Base-by-base conservation (phyloP, 2,888 invertebrate genomes). In the Rhyacophila evoluta region DNA sequence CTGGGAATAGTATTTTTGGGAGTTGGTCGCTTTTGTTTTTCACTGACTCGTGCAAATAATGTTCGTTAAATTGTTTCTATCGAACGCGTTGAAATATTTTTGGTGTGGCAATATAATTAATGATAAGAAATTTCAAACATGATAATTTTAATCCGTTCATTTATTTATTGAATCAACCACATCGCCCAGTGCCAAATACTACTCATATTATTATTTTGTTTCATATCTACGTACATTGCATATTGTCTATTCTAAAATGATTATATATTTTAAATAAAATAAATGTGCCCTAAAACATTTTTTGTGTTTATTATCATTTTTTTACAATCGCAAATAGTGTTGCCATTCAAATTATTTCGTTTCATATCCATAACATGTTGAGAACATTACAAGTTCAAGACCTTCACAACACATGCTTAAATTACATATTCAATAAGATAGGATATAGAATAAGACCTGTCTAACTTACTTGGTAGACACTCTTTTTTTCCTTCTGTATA, bases 141-240 rank as follows among this genome's bases (percentile, higher is more conserved):
- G 10, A 55, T 33, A 33, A 6, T 33, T 33, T 55, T 55, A 55
- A 55, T 55, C 55, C 55, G 55, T 55, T 55, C 55, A 55, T 55
- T 55, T 55, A 55, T 55, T 55, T 55, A 55, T 55, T 55, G 55
- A 55, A 55, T 55, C 55, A 25, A 55, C 55, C 19, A 55, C 55
- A 55, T 55, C 55, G 69, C 33, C 69, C 69, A 69, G 69, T 69
- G 69, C 69, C 69, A 69, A 69, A 69, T 69, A 69, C 69, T 69
- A 69, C 69, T 69, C 69, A 29, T 69, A 69, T 15, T n/a, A 29
- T 28, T 55, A 55, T 55, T 55, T 69, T 69, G 28, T 69, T 33
- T 28, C 69, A 69, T 69, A 29, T 29, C 69, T 69, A 69, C 55
- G 55, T 55, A 55, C 55, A 55, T 55, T 33, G 19, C 69, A 69